phyloP scores from a whole-genome alignment of 2,797 vertebrate species.

The Phrynocephalus forsythii region DNA sequence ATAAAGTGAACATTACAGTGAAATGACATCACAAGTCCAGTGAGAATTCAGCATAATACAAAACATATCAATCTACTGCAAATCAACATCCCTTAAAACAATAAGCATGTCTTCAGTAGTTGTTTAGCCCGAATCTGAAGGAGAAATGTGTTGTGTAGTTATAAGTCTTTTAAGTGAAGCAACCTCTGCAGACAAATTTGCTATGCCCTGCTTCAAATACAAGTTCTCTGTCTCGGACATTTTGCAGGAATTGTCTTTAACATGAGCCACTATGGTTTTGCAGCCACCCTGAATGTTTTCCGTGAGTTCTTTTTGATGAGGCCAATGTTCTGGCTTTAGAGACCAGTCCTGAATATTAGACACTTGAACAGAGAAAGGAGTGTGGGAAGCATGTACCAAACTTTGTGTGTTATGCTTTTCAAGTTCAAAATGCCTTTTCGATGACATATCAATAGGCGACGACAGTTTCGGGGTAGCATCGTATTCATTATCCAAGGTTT shows the following conservation, averaged over 20 bases:
- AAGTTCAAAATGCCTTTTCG: slow-evolving; percentile 79
- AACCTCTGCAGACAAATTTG: slow-evolving; percentile 84
- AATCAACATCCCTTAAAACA: slow-evolving; percentile 75
- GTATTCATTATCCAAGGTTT: slow-evolving; percentile 88
- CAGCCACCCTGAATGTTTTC: slow-evolving; percentile 78
- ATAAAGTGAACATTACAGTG: slow-evolving; percentile 87
- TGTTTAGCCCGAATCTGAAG: slow-evolving; percentile 85
- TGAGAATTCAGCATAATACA: slow-evolving; percentile 84
- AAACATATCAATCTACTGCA: slow-evolving; percentile 81
- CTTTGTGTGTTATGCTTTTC: slow-evolving; percentile 75
- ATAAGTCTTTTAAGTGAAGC: slow-evolving; percentile 88
- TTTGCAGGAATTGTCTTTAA: slow-evolving; percentile 82
- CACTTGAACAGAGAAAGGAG: slow-evolving; percentile 90
- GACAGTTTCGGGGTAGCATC: slow-evolving; percentile 84
- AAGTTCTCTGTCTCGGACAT: slow-evolving; percentile 83
- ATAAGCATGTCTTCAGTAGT: slow-evolving; percentile 78
- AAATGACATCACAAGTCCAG: slow-evolving; percentile 88
- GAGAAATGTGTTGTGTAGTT: slow-evolving; percentile 83
- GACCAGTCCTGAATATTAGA: slow-evolving; percentile 91
- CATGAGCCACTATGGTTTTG: slow-evolving; percentile 75
- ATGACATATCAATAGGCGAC: slow-evolving; percentile 80
- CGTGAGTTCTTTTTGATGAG: slow-evolving; percentile 80
- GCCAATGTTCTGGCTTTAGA: slow-evolving; percentile 86
- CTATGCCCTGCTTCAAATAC: slow-evolving; percentile 85
- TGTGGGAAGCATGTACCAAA: slow-evolving; percentile 79